Percentiles rank a stretch among this genome's conserved stretches.
phyloP scores from a whole-genome alignment of 2,113 vertebrate genomes.

The Cygnus atratus region DNA sequence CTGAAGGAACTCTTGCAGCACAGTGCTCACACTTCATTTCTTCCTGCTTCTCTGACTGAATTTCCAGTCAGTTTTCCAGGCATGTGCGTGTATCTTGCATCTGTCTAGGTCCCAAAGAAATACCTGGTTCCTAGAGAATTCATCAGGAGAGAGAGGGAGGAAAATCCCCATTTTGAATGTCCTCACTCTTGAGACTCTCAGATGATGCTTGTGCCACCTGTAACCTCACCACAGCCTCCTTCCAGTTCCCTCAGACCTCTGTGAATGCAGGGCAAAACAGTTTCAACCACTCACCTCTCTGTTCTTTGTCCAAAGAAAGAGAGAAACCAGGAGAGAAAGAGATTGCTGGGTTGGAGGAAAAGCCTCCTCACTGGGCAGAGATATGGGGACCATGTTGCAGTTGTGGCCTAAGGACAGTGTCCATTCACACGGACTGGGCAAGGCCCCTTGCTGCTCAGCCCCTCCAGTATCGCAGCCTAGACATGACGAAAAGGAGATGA shows the following conservation, averaged over 20 bases:
- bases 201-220: no score
- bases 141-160: neutral
- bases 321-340: neutral
- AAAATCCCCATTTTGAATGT: neutral
- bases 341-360: neutral
- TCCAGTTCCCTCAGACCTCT: neutral
- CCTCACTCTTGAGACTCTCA: neutral
- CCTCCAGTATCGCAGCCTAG: neutral
- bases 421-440: neutral
- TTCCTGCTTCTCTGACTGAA: neutral
- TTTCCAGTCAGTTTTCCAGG: neutral
- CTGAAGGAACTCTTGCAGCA: neutral
- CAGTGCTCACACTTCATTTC: neutral
- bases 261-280: neutral
- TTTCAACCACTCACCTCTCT: neutral
- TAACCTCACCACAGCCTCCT: neutral
- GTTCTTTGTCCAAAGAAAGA: neutral
- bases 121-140: neutral
- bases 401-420: neutral
- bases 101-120: neutral
- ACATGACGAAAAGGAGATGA: neutral
- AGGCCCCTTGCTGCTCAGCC: neutral
- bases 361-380: neutral
- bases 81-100: accelerated
- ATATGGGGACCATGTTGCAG: neutral